Base-by-base conservation (phyloP, 92 coral and sea anemone genomes). In the Phenganax stokvisi region DNA sequence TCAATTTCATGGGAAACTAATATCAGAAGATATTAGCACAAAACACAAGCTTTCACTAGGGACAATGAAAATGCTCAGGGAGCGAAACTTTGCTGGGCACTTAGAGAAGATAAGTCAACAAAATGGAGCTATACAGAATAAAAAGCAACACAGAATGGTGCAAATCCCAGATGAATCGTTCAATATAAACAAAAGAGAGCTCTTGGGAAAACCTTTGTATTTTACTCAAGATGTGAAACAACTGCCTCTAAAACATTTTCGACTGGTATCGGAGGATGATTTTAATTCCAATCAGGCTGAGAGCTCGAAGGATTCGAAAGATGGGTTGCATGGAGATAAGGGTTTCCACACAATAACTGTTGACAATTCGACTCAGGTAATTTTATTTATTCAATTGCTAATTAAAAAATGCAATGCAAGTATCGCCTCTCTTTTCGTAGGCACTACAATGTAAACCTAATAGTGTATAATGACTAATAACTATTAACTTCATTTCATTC, bases 1-100 rank as follows among this genome's bases (percentile, higher is more conserved):
- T 20, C 77, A 72, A 70, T 63, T 74, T 78, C 29, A 80, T 65
- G 60, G 71, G 65, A 16, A 62, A 57, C 31, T 47, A 57, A 70
- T 25, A 68, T 20, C 47, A 37, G 47, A 37, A 37, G 5, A 37
- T 37, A 37, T 37, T 37, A 37, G 47, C 5, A 37, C 47, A 37
- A 37, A 2, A 1, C 47, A 37, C 47, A 37, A 37, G 47, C 47
- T 37, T 37, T 37, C 47, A 37, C 47, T 2, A 37, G 47, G n/a
- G 54, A 30, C 53, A n/a, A 8, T 28, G 9, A 68, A 30, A 68
- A 20, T 68, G 73, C 13, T 30, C 54, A 68, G 11, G 12, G 3
- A 6, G 16, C 53, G 11, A 68, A 12, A 68, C 6, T 68, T 68
- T 68, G 13, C 54, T 17, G n/a, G 13, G 73, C 73, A 28, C 54